These are phyloP conservation scores for Drosophila micromelanica DNA, from an alignment of 1,140 invertebrate species.

Conservation along the genomic window DNA sequence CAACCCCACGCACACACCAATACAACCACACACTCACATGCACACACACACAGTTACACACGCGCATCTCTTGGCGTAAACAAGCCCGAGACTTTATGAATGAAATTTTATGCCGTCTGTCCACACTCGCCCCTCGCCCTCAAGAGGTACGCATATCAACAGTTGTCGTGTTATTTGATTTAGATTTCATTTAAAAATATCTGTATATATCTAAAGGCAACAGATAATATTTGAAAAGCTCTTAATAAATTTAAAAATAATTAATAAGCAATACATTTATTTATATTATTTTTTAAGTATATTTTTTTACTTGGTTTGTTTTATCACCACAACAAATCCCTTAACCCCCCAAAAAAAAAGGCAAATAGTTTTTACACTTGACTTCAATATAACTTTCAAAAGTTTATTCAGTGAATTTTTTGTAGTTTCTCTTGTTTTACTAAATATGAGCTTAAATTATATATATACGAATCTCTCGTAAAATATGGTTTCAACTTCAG, in stretches of 20 bases:
- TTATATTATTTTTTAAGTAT: no score
- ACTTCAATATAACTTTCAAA: slow-evolving; percentile 77
- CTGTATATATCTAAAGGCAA: background rate
- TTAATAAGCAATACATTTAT: background rate
- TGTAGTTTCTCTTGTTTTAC: slow-evolving; percentile 61
- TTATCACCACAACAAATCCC: background rate
- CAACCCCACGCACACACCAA: slow-evolving; percentile 25
- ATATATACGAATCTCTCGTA: slow-evolving; percentile 45
- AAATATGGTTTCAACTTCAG: slow-evolving; percentile 3
- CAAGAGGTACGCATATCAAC: slow-evolving; percentile 54
- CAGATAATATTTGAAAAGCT: background rate
- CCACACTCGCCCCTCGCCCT: background rate
- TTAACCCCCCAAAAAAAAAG: slow-evolving; percentile 9
- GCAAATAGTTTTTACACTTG: slow-evolving; percentile 3
- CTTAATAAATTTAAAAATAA: background rate
- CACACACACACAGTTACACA: background rate
- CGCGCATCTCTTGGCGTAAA: slow-evolving; percentile 5
- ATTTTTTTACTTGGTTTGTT: no score
- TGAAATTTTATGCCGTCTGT: slow-evolving; percentile 45
- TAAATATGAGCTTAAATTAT: slow-evolving; percentile 68
- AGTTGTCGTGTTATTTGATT: slow-evolving; percentile 63
- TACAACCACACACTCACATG: background rate
- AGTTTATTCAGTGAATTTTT: slow-evolving; percentile 77
- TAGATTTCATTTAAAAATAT: slow-evolving; percentile 14
- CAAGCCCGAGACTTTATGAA: slow-evolving; percentile 51